A percentile compares a stretch with the other conserved stretches of the same genome.
Conservation (phyloP, 2,797 vertebrate species). For the Coluber constrictor region DNA sequence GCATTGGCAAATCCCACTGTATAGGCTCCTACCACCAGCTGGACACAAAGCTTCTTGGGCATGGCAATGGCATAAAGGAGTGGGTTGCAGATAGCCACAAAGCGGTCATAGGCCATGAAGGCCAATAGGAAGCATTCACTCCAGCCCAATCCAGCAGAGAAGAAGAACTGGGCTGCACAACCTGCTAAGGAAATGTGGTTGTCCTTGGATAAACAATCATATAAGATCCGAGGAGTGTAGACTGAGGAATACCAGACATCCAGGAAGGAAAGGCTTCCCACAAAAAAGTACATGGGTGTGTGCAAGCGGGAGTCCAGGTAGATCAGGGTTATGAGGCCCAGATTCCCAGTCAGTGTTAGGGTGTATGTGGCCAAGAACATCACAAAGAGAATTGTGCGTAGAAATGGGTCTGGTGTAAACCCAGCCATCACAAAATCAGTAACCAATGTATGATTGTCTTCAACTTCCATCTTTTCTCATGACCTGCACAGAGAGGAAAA, state of each 20-base stretch:
- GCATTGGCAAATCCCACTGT: slow-evolving; percentile 31
- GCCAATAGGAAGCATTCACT: slow-evolving; percentile 52
- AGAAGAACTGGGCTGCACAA: slow-evolving; percentile 51
- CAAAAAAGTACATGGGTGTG: not conserved
- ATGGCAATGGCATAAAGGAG: slow-evolving; percentile 46
- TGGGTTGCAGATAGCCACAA: slow-evolving; percentile 42
- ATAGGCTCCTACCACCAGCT: slow-evolving; percentile 41
- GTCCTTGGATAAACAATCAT: slow-evolving; percentile 44
- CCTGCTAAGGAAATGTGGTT: slow-evolving; percentile 51
- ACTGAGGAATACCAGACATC: slow-evolving; percentile 56
- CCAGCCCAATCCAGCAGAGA: slow-evolving; percentile 35
- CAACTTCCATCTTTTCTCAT: not conserved
- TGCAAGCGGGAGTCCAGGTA: not conserved
- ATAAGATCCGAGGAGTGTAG: slow-evolving; percentile 50
- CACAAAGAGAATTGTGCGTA: not conserved
- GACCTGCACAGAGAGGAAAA: not conserved
- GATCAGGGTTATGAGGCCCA: not conserved
- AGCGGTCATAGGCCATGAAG: slow-evolving; percentile 54
- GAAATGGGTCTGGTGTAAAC: not conserved
- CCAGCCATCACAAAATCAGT: not conserved
- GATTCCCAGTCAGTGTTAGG: not conserved
- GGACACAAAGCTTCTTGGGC: slow-evolving; percentile 19
- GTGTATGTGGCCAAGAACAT: not conserved
- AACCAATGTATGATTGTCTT: not conserved
- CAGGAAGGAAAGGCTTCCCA: slow-evolving; percentile 49